phyloP scores from a whole-genome alignment of 2,888 invertebrate genomes.

The Hyposoter dolosus region DNA sequence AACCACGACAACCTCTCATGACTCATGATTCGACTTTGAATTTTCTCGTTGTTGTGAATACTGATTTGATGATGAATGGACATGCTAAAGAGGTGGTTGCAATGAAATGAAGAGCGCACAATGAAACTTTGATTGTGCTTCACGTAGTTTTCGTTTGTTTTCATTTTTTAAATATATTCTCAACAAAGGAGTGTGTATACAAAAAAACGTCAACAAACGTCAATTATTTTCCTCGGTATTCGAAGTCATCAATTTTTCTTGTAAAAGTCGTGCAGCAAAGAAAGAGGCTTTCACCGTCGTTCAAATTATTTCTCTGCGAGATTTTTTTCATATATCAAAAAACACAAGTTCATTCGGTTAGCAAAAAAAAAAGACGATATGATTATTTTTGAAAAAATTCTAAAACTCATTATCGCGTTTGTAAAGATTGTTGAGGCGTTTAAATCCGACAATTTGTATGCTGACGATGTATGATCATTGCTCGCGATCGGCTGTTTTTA shows the following conservation, averaged over 20 bases:
- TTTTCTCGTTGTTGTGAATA: background rate
- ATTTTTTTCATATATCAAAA: too few species aligned
- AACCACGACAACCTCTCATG: slow-evolving; percentile 29
- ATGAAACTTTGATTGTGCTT: background rate
- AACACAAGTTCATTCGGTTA: background rate
- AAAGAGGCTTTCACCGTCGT: background rate
- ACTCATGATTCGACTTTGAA: slow-evolving; percentile 17
- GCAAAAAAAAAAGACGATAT: too few species aligned
- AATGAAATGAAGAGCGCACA: background rate
- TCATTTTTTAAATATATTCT: background rate
- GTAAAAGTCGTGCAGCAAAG: background rate
- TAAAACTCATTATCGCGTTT: background rate
- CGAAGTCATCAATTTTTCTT: too few species aligned
- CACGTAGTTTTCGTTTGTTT: background rate
- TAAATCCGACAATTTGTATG: background rate
- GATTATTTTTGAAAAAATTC: too few species aligned
- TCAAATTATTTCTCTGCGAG: background rate
- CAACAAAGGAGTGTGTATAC: background rate
- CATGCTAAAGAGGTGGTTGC: background rate
- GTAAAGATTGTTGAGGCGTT: background rate
- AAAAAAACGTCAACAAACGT: background rate
- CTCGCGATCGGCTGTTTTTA: background rate
- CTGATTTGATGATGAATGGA: background rate
- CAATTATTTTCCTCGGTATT: background rate
- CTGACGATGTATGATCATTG: background rate